Evolutionary conservation across 2,888 invertebrate species (phyloP).

Genomic region (Eledona agricola): DNA sequence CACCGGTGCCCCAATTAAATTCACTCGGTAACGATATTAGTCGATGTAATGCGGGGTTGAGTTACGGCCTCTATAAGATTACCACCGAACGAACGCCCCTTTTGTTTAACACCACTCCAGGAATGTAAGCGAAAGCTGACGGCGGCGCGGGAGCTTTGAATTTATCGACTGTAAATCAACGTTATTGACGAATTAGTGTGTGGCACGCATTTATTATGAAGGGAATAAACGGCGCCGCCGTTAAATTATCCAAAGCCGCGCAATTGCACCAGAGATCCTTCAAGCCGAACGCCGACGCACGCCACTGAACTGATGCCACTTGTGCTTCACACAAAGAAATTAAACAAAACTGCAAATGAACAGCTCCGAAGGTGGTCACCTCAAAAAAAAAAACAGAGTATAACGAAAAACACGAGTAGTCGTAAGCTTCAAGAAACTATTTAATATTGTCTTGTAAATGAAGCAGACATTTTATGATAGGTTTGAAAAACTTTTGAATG

Average conservation of each 20-base stretch:
- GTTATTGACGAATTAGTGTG: conserved; percentile 42
- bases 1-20: conserved; percentile 44
- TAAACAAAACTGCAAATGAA: no score
- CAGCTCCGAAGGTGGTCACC: no score
- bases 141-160: conserved; percentile 38
- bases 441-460: no score
- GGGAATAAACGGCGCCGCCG: conserved; percentile 36
- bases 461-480: no score
- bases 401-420: no score
- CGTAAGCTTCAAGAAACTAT: no score
- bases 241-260: conserved; percentile 27
- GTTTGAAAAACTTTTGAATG: no score
- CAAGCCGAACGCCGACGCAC: no score
- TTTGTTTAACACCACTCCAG: conserved; percentile 36
- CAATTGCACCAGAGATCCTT: no score
- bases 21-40: conserved; percentile 45
- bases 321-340: no score
- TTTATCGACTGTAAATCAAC: conserved; percentile 42
- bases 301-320: no score
- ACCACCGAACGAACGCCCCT: conserved; percentile 33
- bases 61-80: conserved; percentile 39
- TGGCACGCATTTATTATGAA: conserved; percentile 38
- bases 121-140: conserved; percentile 30
- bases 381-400: no score
- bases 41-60: conserved; percentile 44